phyloP scores from a whole-genome alignment of 2,888 invertebrate species.

The Chromoteleia sp. region DNA sequence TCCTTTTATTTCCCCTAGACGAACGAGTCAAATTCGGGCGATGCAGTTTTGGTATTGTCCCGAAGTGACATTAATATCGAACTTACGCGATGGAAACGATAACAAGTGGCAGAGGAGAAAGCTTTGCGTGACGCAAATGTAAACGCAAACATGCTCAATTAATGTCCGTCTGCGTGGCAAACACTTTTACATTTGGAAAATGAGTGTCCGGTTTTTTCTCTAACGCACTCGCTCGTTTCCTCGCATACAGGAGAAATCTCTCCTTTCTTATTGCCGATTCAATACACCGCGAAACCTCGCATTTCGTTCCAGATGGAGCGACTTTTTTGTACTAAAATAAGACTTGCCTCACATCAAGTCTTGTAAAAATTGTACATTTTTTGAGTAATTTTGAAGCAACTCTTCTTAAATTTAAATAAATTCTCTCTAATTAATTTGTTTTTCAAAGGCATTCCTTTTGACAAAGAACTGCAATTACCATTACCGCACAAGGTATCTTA shows the following conservation, averaged over 20 bases:
- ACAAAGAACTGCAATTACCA: too few relatives aligned
- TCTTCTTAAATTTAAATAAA: not conserved
- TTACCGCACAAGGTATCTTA: too few relatives aligned
- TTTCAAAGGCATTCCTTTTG: too few relatives aligned
- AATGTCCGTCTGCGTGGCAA: conserved; percentile 63
- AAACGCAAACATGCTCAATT: conserved; percentile 56
- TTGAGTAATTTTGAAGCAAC: too few relatives aligned
- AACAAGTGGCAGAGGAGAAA: conserved; percentile 73
- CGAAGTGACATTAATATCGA: conserved; percentile 17
- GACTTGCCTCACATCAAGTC: too few relatives aligned
- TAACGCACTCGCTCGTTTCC: conserved; percentile 62
- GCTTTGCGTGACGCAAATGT: conserved; percentile 73
- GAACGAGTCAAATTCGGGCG: not conserved
- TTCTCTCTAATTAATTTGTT: too few relatives aligned
- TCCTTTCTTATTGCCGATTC: conserved; percentile 51
- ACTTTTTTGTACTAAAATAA: conserved; percentile 25
- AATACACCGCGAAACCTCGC: conserved; percentile 26
- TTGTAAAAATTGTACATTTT: too few relatives aligned
- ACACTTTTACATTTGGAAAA: conserved; percentile 69
- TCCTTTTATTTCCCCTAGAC: not conserved
- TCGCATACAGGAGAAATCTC: conserved; percentile 64
- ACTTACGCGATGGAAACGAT: conserved; percentile 39
- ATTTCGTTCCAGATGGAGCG: conserved; percentile 26
- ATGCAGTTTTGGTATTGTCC: not conserved
- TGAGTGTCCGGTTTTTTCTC: conserved; percentile 67